Evolutionary conservation across 1,140 invertebrate species (phyloP).

Genomic region (Micrasema minimum): DNA sequence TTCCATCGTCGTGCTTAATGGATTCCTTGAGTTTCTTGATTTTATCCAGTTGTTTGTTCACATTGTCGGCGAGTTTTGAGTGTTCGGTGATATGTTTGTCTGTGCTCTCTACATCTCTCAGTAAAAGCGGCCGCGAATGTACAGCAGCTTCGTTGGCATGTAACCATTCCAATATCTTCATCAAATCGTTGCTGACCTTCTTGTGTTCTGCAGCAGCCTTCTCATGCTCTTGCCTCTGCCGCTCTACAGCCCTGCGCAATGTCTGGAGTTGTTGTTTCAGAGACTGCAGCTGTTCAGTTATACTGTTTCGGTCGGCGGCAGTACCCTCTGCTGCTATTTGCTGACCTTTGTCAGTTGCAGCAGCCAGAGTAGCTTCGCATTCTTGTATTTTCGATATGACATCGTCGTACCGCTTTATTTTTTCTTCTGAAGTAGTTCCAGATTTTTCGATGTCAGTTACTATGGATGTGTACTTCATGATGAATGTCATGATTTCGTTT

Average conservation of each 20-base stretch:
- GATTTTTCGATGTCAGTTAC: slow-evolving; percentile 86
- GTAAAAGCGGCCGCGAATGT: slow-evolving; percentile 83
- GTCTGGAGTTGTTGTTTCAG: slow-evolving; percentile 86
- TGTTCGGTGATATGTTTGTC: slow-evolving; percentile 86
- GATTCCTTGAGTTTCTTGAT: slow-evolving; percentile 75
- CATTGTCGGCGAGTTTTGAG: slow-evolving; percentile 73
- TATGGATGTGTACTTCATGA: slow-evolving; percentile 87
- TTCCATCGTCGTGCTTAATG: slow-evolving; percentile 77
- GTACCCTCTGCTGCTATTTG: slow-evolving; percentile 90
- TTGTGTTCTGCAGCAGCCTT: slow-evolving; percentile 87
- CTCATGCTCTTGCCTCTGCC: slow-evolving; percentile 87
- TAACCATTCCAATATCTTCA: slow-evolving; percentile 84
- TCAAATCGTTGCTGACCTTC: slow-evolving; percentile 82
- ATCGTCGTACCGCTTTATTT: slow-evolving; percentile 89
- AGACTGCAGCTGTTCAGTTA: slow-evolving; percentile 87
- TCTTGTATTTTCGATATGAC: slow-evolving; percentile 86
- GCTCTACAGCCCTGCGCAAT: slow-evolving; percentile 83
- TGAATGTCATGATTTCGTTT: slow-evolving; percentile 87
- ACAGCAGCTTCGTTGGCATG: slow-evolving; percentile 85
- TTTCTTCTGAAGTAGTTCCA: slow-evolving; percentile 83
- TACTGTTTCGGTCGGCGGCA: slow-evolving; percentile 84
- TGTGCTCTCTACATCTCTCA: slow-evolving; percentile 81
- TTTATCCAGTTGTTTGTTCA: slow-evolving; percentile 77
- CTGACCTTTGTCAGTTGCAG: slow-evolving; percentile 90
- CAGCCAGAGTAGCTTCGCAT: slow-evolving; percentile 86